Conservation (phyloP, 64 coral and sea anemone species). For the Porites lutea region DNA sequence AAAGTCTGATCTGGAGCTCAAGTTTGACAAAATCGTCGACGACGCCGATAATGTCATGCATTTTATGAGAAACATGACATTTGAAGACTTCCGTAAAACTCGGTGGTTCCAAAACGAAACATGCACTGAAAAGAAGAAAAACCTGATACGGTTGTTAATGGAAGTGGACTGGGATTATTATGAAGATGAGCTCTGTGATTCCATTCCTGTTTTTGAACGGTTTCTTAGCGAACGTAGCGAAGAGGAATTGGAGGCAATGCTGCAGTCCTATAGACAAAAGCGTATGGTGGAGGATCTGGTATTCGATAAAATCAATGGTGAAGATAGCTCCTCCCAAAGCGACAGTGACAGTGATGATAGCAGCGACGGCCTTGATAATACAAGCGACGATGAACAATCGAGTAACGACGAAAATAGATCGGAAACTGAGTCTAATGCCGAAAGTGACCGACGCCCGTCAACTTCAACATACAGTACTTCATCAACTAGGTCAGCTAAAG, state of each 20-base stretch:
- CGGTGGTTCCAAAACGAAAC: conserved; percentile 68
- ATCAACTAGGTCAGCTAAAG: neutral
- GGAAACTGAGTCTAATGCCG: neutral
- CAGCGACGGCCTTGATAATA: conserved; percentile 5
- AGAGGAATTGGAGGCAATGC: conserved; percentile 17
- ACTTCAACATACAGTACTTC: neutral
- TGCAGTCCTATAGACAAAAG: conserved; percentile 30
- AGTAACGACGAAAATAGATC: conserved; percentile 37
- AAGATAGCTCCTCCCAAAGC: conserved; percentile 6
- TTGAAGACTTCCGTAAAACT: conserved; percentile 83
- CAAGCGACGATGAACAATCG: conserved; percentile 50
- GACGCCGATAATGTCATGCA: conserved; percentile 74
- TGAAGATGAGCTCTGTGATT: conserved; percentile 76
- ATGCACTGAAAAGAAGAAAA: conserved; percentile 73
- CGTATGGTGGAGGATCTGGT: conserved; percentile 41
- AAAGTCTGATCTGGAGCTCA: conserved; percentile 59
- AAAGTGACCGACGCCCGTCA: neutral
- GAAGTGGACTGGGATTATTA: conserved; percentile 83
- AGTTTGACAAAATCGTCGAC: conserved; percentile 72
- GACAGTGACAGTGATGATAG: conserved; percentile 22
- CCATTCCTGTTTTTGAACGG: conserved; percentile 81
- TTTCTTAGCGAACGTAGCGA: conserved; percentile 67
- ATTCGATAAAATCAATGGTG: conserved; percentile 12
- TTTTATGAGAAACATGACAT: conserved; percentile 71
- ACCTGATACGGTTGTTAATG: conserved; percentile 74